Evolutionary conservation across 37 sponge, comb jelly and placozoan species (phyloP), one percentile per base, ranked within the genome.

Genomic region (Agelas oroides): DNA sequence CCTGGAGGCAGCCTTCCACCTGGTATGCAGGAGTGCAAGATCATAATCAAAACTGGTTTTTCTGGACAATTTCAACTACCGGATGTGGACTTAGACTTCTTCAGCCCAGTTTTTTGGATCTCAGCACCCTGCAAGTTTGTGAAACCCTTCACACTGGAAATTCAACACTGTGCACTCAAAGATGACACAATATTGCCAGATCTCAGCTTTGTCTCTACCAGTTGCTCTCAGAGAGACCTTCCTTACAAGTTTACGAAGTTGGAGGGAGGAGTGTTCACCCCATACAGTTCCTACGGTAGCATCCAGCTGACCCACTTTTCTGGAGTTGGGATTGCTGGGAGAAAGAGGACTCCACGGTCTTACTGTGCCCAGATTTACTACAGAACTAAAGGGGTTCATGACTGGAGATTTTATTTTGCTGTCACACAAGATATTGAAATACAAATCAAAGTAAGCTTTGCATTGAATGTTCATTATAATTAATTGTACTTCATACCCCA

Each of bases 231-330:
- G 30, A 6, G 8, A 8, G 65, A 12, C 27, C 65, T 30, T 25
- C 52, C 72, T 5, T 71, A 40, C 72, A 31, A 31, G 69, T 68
- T 68, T 32, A 68, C 5, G 3, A 2, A 2, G n/a, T 2, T 71
- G 37, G 53, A 71, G 37, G 72, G 72, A 37, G 40, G 72, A 19
- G 15, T 35, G 52, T 71, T 71, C 25, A 24, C 23, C 21, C 24
- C 52, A 19, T 2, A 71, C 52, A 41, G 41, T 5, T 35, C 17
- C 72, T 71, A 71, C 24, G 72, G 52, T 1, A 46, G 23, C 15
- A 71, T 71, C 20, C 25, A 71, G 36, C 52, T 71, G n/a, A 23
- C 53, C 21, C 53, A 46, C 36, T 71, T 71, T 53, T 36, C 35
- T 68, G 35, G 69, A 5, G 2, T 28, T 17, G 69, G 69, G 13